Evolutionary conservation across 1,140 invertebrate genomes (phyloP).

Genomic region (Lasioglossum albipes): DNA sequence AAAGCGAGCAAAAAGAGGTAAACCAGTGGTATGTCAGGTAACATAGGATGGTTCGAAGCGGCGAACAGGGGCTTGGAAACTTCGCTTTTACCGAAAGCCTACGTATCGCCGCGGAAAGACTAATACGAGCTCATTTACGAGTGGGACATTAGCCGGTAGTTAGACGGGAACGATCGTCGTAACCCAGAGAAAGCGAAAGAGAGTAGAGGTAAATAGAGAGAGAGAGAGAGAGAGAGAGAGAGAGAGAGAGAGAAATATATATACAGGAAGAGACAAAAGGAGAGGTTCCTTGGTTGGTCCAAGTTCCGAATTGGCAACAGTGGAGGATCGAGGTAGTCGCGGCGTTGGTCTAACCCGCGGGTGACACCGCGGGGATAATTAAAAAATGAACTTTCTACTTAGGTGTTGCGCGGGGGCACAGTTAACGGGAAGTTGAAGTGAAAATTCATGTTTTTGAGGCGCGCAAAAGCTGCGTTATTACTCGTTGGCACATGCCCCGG

Average conservation of each 20-base stretch:
- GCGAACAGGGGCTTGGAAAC: constrained; percentile 14
- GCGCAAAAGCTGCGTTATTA: constrained; percentile 73
- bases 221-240: too few relatives aligned
- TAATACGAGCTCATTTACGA: constrained; percentile 53
- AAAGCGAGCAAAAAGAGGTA: too few relatives aligned
- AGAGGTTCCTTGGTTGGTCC: constrained; percentile 12
- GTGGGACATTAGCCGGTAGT: constrained; percentile 45
- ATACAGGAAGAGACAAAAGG: too few relatives aligned
- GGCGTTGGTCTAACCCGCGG: constrained; percentile 20
- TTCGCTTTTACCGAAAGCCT: constrained; percentile 55
- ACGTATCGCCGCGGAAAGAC: constrained; percentile 33
- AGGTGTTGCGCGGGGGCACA: constrained; percentile 47
- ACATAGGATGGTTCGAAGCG: background rate
- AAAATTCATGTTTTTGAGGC: constrained; percentile 80
- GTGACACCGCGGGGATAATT: constrained; percentile 72
- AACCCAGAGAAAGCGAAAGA: too few relatives aligned
- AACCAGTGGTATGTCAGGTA: background rate
- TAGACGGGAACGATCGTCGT: constrained; percentile 38
- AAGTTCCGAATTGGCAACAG: constrained; percentile 62
- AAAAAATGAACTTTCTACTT: constrained; percentile 67
- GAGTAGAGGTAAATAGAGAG: too few relatives aligned
- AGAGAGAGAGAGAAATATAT: too few relatives aligned
- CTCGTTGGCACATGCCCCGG: constrained; percentile 57
- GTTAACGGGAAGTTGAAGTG: constrained; percentile 79
- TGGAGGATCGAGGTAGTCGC: background rate